phyloP scores from a whole-genome alignment of 2,797 vertebrate genomes.

The Phalloptychus januarius region DNA sequence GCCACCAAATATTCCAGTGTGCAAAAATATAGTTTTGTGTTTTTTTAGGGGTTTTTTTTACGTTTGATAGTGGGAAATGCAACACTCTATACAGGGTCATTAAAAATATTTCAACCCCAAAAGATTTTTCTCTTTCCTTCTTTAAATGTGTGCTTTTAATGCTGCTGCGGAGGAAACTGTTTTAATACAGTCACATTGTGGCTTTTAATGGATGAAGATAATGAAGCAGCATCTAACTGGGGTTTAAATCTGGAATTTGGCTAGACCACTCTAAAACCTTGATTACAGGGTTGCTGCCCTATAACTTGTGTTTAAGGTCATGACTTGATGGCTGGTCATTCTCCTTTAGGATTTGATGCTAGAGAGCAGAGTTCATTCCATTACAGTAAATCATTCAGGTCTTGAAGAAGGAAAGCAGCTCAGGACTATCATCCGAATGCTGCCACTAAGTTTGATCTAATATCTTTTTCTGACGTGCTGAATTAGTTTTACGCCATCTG shows the following conservation, averaged over 20 bases:
- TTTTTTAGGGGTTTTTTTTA: too few species aligned
- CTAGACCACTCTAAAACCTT: background rate
- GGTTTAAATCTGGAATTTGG: background rate
- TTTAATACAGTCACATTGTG: background rate
- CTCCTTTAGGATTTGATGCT: background rate
- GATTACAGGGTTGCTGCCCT: background rate
- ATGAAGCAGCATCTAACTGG: background rate
- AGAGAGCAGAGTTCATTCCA: background rate
- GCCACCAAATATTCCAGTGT: conserved; percentile 66
- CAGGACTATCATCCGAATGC: background rate
- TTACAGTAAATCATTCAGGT: background rate
- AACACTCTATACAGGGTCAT: conserved; percentile 4
- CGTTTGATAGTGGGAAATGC: conserved; percentile 21
- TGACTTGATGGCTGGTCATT: background rate
- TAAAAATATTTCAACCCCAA: background rate
- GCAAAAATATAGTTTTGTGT: conserved; percentile 37
- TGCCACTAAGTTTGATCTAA: background rate
- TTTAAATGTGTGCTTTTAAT: background rate
- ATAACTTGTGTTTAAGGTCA: background rate
- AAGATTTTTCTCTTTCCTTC: background rate
- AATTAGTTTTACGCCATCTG: background rate
- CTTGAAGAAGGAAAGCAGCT: background rate
- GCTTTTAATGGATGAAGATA: background rate
- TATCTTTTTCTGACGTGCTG: background rate
- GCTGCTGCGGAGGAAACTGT: background rate